These are phyloP conservation scores for Erebia aethiops DNA, from an alignment of 2,888 invertebrate species.

Conservation along the genomic window DNA sequence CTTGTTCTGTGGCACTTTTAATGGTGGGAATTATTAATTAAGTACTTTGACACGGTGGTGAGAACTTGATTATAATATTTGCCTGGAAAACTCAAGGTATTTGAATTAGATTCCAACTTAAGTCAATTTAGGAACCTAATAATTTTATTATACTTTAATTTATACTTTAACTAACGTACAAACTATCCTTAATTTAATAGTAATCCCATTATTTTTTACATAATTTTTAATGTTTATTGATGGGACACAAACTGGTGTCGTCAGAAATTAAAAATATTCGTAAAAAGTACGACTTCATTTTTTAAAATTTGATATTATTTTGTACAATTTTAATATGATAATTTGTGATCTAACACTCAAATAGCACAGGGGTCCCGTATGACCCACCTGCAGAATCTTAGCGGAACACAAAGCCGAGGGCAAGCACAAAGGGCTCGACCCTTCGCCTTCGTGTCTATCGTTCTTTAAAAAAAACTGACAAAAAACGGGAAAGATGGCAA, in stretches of 20 bases:
- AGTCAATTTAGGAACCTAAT: too few relatives aligned
- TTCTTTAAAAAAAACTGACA: constrained; percentile 66
- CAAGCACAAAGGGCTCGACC: constrained; percentile 67
- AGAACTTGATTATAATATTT: neutral
- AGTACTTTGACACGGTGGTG: neutral
- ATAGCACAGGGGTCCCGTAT: constrained; percentile 47
- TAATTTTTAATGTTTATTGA: too few relatives aligned
- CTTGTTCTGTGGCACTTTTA: constrained; percentile 17
- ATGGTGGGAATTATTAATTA: constrained; percentile 8
- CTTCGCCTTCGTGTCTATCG: constrained; percentile 58
- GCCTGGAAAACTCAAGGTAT: neutral
- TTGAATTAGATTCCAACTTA: too few relatives aligned
- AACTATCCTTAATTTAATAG: too few relatives aligned
- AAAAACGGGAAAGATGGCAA: constrained; percentile 79
- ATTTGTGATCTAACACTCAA: constrained; percentile 39
- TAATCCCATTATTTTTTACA: too few relatives aligned
- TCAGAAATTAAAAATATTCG: too few relatives aligned
- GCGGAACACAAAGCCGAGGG: constrained; percentile 59
- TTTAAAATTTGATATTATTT: constrained; percentile 6
- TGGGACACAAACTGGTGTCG: too few relatives aligned
- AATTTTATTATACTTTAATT: too few relatives aligned
- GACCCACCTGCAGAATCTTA: constrained; percentile 78
- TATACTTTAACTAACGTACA: too few relatives aligned
- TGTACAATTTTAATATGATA: constrained; percentile 40
- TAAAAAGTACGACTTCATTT: neutral